Evolutionary conservation across 2,797 vertebrate genomes (phyloP).

Genomic region (Potorous gilbertii): DNA sequence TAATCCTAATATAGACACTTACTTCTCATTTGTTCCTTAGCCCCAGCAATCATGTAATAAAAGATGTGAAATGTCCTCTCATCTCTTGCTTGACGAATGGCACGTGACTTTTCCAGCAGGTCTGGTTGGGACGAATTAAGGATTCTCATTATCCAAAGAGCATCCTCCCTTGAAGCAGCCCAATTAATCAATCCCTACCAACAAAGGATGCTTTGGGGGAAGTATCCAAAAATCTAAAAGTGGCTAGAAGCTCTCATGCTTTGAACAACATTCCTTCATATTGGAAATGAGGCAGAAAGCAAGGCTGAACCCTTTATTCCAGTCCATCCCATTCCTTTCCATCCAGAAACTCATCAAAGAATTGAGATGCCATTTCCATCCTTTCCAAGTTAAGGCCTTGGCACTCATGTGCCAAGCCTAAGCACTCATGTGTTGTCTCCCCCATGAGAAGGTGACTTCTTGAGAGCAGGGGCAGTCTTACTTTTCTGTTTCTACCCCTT

Average conservation of each 20-base stretch:
- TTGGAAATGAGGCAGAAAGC: not conserved
- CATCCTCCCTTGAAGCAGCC: not conserved
- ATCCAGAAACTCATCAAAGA: not conserved
- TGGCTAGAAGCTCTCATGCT: not conserved
- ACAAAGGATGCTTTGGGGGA: not conserved
- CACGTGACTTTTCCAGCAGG: slow-evolving; percentile 97
- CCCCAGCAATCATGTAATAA: slow-evolving; percentile 96
- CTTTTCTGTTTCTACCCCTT: not conserved
- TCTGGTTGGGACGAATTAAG: slow-evolving; percentile 85
- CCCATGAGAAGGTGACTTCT: not conserved
- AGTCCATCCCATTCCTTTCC: not conserved
- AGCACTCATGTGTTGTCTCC: not conserved
- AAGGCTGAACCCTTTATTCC: not conserved
- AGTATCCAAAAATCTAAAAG: not conserved
- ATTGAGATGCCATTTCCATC: not conserved
- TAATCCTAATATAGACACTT: slow-evolving; percentile 62
- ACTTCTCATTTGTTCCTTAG: slow-evolving; percentile 90
- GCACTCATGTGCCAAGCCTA: too few species aligned
- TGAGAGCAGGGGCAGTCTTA: not conserved
- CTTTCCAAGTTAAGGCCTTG: not conserved
- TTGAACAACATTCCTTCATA: not conserved
- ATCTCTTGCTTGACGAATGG: slow-evolving; percentile 95
- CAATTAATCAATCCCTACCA: not conserved
- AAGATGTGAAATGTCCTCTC: slow-evolving; percentile 98
- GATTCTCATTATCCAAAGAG: not conserved